These are phyloP conservation scores for Tinamus major DNA, from an alignment of 2,797 vertebrate genomes.

Conservation along the genomic window DNA sequence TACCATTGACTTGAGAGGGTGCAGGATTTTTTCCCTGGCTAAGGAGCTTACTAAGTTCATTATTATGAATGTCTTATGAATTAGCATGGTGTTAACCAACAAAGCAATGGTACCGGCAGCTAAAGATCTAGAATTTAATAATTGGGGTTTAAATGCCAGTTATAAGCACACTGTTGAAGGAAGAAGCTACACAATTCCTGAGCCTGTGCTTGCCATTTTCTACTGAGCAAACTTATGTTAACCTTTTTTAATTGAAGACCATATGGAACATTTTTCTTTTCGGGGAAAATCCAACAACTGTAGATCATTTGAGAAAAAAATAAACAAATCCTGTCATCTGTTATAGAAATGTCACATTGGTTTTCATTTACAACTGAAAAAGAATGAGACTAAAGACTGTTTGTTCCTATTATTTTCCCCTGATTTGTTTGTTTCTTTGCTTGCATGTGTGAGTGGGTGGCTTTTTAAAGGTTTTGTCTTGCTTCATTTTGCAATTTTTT, in stretches of 20 bases:
- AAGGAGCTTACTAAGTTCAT: neutral
- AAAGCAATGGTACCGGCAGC: neutral
- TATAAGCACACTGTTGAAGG: neutral
- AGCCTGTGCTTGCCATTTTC: conserved; percentile 11
- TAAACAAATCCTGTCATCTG: conserved; percentile 36
- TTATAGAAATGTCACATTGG: conserved; percentile 8
- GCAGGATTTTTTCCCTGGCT: neutral
- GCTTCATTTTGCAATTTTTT: conserved; percentile 19
- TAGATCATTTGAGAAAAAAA: conserved; percentile 29
- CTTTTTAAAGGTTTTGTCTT: conserved; percentile 20
- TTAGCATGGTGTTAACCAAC: neutral
- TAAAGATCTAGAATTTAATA: neutral
- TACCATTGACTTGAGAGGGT: neutral
- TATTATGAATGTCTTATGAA: neutral
- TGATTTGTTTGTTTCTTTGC: conserved; percentile 30
- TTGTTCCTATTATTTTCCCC: conserved; percentile 35
- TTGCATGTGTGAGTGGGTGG: conserved; percentile 34
- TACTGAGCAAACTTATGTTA: conserved; percentile 17
- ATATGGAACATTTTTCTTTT: neutral
- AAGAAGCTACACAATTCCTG: conserved; percentile 5
- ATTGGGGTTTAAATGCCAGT: neutral
- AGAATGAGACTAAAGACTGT: neutral
- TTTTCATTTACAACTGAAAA: conserved; percentile 34
- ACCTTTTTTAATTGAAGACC: conserved; percentile 22
- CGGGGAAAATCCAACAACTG: conserved; percentile 5